Base-by-base conservation (phyloP, 2,797 vertebrate species). In the Poeciliopsis paucimaculata region DNA sequence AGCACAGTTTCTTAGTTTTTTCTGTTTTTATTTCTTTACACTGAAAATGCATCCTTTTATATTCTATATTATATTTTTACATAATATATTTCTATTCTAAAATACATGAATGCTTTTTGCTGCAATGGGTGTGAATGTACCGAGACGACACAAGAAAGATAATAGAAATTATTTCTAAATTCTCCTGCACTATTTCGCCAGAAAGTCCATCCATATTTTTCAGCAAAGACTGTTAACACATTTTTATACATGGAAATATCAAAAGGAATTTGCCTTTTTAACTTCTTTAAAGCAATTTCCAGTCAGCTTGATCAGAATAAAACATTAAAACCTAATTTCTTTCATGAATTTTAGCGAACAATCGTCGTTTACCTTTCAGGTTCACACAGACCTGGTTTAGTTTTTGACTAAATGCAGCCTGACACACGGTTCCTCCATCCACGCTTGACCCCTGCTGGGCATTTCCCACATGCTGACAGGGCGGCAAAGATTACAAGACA, bases 361-460 rank as follows among this genome's bases (percentile, higher is more conserved):
- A 81, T 85, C 36, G 12, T 84, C 41, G 4, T 15, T 84, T 80
- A 73, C 80, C 77, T 75, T 62, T 0, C 39, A 73, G 77, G 79
- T 85, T 74, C 46, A 62, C 81, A 34, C 83, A 81, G 84, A 79
- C 84, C 71, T 57, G 77, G 73, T 78, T 77, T 74, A 36, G 70
- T 28, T 84, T 78, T 72, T 80, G 81, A 90, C 80, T 43, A 84
- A 84, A 90, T 81, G 45, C 68, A 72, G 72, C 75, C 3, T 75
- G 87, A 89, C 89, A 81, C 49, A 1, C n/a, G 76, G 81, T 83
- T 84, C 80, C 78, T 93, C 72, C 75, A 20, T 79, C 79, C 79
- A 76, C 46, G 84, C 83, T 86, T 90, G 81, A 91, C 90, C 92
- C 88, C 88, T 79, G 75, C 87, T 78, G 83, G 89, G 91, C 85